Conservation (phyloP, 1,140 invertebrate species). For the Drosophila sulfurigaster region DNA sequence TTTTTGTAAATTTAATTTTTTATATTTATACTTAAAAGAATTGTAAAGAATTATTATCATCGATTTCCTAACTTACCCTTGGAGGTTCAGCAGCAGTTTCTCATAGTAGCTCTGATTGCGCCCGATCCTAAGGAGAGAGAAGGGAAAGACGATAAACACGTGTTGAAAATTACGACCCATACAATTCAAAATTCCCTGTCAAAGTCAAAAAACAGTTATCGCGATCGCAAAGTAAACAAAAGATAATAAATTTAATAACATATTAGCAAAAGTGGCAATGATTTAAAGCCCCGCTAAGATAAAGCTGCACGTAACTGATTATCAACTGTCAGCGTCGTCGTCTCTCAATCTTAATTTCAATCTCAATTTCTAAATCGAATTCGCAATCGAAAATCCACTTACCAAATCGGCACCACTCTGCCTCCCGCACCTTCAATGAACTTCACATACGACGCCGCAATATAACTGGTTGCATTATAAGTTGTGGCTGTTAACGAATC, state of each 20-base stretch:
- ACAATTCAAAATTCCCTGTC: conserved; percentile 4
- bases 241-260: not conserved
- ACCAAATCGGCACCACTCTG: conserved; percentile 90
- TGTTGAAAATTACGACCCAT: conserved; percentile 28
- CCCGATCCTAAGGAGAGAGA: conserved; percentile 87
- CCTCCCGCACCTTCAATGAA: conserved; percentile 90
- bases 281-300: conserved; percentile 5
- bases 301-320: conserved; percentile 10
- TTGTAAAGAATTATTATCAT: too few relatives aligned
- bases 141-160: conserved; percentile 17
- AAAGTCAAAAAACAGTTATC: not conserved
- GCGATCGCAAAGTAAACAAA: not conserved
- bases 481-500: conserved; percentile 51
- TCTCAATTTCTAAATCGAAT: not conserved
- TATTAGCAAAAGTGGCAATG: not conserved
- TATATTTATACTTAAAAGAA: too few relatives aligned
- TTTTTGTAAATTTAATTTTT: too few relatives aligned
- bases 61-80: conserved; percentile 87
- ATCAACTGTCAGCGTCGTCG: conserved; percentile 1
- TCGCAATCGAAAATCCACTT: conserved; percentile 42
- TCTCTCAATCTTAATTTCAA: not conserved
- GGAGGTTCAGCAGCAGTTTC: conserved; percentile 88
- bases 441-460: conserved; percentile 91
- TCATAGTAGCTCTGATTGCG: conserved; percentile 88
- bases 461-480: conserved; percentile 86